Evolutionary conservation across 2,797 vertebrate species (phyloP), one percentile per base, ranked within the genome.

Genomic region (Channallabes apus): DNA sequence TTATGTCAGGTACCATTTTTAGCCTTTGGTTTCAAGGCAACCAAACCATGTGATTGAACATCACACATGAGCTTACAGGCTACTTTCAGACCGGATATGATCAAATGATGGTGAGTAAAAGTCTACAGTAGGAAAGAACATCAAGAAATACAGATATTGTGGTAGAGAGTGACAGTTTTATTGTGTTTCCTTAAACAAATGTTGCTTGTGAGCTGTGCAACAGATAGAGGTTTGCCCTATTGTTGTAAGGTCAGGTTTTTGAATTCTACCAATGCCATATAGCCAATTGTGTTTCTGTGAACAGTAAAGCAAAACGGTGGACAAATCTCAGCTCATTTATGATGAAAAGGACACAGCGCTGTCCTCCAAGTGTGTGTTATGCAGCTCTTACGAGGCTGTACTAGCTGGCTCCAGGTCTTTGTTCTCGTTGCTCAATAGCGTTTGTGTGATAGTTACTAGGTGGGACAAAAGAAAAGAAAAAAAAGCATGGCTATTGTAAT

Each of bases 161-260:
- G 14, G 58, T 41, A 35, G 12, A 51, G 38, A 29, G n/a, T 51
- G 78, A 80, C 56, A 61, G n/a, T 41, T 56, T 62, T 27, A 59
- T 41, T 82, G 68, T 7, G 4, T 46, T 75, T 75, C 35, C 17
- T 71, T 73, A 62, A 81, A 86, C 69, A 41, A 62, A 80, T 24
- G 61, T 80, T 83, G 68, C 54, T 17, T 41, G 12, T 15, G 76
- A 61, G 76, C 64, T 17, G 38, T 65, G 41, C 61, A 51, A 12
- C 8, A 29, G n/a, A 65, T 65, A 8, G 35, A 32, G 27, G 20
- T 38, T 61, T n/a, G 35, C 32, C 32, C 24, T 73, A n/a, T 35
- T 18, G 6, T 12, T 77, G 41, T 41, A 65, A 46, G 61, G 27
- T 79, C 24, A 54, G 9, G 3, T 65, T 29, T 59, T 56, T 22